phyloP scores from a whole-genome alignment of 2,113 vertebrate genomes.

The Rhineura floridana region DNA sequence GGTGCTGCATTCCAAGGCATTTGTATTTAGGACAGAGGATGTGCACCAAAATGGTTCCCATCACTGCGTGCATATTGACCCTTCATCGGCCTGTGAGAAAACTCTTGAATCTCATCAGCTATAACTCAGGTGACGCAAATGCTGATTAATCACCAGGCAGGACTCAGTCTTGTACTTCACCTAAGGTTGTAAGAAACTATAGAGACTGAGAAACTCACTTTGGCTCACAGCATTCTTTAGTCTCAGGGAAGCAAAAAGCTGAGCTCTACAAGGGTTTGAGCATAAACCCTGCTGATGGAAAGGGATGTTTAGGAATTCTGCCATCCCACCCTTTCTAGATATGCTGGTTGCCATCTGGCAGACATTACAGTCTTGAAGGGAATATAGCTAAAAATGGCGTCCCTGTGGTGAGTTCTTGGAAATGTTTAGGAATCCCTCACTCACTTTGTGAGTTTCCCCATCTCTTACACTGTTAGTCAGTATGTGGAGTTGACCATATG shows the following conservation, averaged over 20 bases:
- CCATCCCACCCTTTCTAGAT: not conserved
- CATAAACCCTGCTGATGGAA: not conserved
- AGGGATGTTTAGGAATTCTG: not conserved
- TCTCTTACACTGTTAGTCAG: not conserved
- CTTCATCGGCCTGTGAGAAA: not conserved
- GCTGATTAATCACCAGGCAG: not conserved
- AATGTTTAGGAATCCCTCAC: not conserved
- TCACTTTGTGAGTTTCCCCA: not conserved
- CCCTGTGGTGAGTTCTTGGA: not conserved
- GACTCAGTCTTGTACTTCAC: not conserved
- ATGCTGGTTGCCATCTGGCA: not conserved
- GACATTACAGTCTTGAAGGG: not conserved
- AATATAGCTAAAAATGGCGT: not conserved
- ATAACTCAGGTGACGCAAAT: not conserved
- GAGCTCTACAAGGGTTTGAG: not conserved
- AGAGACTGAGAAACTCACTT: not conserved
- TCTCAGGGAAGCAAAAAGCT: not conserved
- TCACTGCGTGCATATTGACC: not conserved
- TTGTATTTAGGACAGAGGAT: not conserved
- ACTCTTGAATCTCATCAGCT: not conserved
- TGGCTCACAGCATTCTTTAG: not conserved
- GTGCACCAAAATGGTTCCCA: not conserved
- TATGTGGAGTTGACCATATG: not conserved
- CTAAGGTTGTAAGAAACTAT: not conserved
- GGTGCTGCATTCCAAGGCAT: not conserved